These are phyloP conservation scores for Anoplopoma fimbria DNA, from an alignment of 2,113 vertebrate species.

Conservation along the genomic window DNA sequence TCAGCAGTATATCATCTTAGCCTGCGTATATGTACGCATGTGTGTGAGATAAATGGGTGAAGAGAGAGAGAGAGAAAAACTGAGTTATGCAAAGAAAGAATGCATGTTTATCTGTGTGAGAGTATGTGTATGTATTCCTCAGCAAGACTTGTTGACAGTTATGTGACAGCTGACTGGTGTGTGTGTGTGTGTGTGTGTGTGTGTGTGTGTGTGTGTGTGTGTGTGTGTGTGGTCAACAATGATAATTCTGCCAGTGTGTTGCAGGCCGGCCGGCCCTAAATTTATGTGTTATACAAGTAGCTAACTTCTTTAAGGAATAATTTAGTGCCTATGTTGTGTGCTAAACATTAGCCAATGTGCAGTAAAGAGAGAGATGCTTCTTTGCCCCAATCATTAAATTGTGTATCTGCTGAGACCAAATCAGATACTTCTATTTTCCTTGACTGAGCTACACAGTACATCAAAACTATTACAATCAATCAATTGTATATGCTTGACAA, in stretches of 20 bases:
- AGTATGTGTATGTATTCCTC: conserved; percentile 50
- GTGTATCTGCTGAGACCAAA: no score
- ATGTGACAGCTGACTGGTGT: conserved; percentile 63
- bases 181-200: not conserved
- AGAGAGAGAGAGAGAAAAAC: not conserved
- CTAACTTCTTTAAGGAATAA: no score
- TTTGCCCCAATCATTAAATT: no score
- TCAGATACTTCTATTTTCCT: no score
- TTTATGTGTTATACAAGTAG: no score
- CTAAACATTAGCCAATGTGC: no score
- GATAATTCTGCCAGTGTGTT: not conserved
- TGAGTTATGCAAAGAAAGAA: conserved; percentile 1
- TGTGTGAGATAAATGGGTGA: not conserved
- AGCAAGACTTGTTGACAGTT: conserved; percentile 68
- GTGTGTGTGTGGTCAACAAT: conserved; percentile 4
- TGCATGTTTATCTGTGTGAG: not conserved
- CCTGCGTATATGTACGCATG: not conserved
- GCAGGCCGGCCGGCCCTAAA: no score
- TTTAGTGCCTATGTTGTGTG: no score
- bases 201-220: conserved; percentile 7
- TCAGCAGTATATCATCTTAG: not conserved
- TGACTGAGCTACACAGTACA: no score
- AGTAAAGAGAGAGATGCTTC: no score
- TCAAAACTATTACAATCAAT: no score
- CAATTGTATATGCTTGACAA: no score